Conservation (phyloP, 2,113 vertebrate species). For the Gymnorhina tibicen region DNA sequence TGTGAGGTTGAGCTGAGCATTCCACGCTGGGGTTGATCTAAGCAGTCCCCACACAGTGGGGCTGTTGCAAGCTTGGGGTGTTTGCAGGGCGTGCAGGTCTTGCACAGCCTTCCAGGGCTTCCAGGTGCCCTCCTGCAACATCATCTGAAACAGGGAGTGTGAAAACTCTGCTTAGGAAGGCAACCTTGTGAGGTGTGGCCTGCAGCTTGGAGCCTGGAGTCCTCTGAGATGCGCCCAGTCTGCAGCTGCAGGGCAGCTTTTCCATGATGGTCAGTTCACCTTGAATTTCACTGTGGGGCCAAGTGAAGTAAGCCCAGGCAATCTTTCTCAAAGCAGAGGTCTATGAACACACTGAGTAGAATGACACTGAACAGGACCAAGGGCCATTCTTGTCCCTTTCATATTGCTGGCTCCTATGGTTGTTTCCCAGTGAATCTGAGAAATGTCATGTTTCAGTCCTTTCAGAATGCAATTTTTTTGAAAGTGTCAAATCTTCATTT, state of each 20-base stretch:
- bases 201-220: neutral
- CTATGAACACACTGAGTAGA: neutral
- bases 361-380: neutral
- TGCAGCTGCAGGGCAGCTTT: neutral
- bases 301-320: neutral
- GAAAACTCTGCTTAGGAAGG: neutral
- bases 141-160: neutral
- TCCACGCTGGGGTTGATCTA: neutral
- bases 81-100: neutral
- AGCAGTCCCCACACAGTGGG: neutral
- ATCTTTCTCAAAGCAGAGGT: neutral
- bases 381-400: neutral
- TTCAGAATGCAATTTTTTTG: neutral
- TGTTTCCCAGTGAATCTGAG: neutral
- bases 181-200: fast-evolving
- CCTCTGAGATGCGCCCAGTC: neutral
- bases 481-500: neutral
- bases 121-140: neutral
- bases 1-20: neutral
- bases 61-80: neutral
- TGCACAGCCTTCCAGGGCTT: neutral
- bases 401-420: neutral
- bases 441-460: neutral
- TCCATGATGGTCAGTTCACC: neutral
- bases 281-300: neutral